Evolutionary conservation across 2,113 vertebrate species (phyloP).

Genomic region (Chaetorhynchus papuensis): DNA sequence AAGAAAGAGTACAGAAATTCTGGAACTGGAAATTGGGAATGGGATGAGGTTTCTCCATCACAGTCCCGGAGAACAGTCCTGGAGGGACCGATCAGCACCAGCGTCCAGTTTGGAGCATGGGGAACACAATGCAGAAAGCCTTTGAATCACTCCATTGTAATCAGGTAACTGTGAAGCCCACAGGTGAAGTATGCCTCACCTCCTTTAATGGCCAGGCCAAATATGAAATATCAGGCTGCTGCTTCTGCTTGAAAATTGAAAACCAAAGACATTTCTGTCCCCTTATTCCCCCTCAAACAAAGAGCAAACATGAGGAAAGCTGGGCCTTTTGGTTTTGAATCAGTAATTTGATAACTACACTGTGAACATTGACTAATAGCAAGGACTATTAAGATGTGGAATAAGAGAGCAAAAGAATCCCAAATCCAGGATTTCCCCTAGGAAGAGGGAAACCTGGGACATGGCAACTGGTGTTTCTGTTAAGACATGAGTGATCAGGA

Average conservation of each 20-base stretch:
- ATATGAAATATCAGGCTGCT: background rate
- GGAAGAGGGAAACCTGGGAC: background rate
- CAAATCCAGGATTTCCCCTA: background rate
- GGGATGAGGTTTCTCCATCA: background rate
- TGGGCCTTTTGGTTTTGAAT: background rate
- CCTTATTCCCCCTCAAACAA: background rate
- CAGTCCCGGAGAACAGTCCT: background rate
- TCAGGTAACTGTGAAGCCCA: background rate
- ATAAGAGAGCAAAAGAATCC: background rate
- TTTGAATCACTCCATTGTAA: background rate
- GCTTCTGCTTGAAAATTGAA: background rate
- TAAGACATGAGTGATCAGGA: background rate
- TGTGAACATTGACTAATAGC: background rate
- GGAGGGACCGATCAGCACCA: background rate
- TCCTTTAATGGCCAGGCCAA: background rate
- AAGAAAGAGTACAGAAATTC: background rate
- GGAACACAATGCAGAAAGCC: background rate
- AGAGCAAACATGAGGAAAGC: background rate
- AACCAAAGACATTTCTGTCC: background rate
- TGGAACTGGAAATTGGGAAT: background rate
- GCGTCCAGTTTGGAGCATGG: background rate
- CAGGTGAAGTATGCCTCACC: background rate
- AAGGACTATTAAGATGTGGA: background rate
- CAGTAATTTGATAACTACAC: background rate
- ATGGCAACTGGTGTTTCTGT: background rate